Base-by-base conservation (phyloP, 2,797 vertebrate genomes). In the Helicolenus hilgendorfi region DNA sequence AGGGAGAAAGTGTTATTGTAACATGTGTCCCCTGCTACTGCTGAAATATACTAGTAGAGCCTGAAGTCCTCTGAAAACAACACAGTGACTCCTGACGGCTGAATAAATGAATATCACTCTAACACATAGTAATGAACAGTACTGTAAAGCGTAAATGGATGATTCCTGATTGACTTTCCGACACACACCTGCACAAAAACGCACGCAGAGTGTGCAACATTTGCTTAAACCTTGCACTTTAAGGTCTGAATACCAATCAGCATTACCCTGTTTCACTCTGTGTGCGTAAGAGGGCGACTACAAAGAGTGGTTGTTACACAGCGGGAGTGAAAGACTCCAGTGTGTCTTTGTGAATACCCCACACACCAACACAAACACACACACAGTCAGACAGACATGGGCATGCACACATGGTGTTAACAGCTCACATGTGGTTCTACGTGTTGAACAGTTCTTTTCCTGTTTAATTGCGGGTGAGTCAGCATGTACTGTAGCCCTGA, bases 221-320 rank as follows among this genome's bases (percentile, higher is more conserved):
- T 81, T 80, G 62, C 76, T 75, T 78, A 24, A 81, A 85, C 33
- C 72, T 13, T 55, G 7, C 59, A 72, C 79, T 70, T 84, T 74
- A 83, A 90, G 84, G 84, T 68, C 77, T 91, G 92, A 93, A 95
- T 96, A 95, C 89, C 89, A 94, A 95, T 95, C 92, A 94, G 92
- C 14, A 31, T 84, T 77, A 73, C 68, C 81, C 92, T 69, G 83
- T 86, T 79, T 78, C 82, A 13, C 77, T 91, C 74, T 11, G 76
- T 69, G 86, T 76, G 83, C 15, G 71, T 82, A 87, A 90, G 85
- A 88, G 85, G 73, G 29, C 10, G 80, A 90, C 93, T 86, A 96
- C 95, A 96, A 96, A 96, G 95, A 92, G 65, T 72, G 91, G 91
- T 93, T 96, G 95, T 96, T 95, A 82, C 84, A 76, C 91, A 90